phyloP scores from a whole-genome alignment of 2,113 vertebrate genomes.

The Synodontis membranacea region DNA sequence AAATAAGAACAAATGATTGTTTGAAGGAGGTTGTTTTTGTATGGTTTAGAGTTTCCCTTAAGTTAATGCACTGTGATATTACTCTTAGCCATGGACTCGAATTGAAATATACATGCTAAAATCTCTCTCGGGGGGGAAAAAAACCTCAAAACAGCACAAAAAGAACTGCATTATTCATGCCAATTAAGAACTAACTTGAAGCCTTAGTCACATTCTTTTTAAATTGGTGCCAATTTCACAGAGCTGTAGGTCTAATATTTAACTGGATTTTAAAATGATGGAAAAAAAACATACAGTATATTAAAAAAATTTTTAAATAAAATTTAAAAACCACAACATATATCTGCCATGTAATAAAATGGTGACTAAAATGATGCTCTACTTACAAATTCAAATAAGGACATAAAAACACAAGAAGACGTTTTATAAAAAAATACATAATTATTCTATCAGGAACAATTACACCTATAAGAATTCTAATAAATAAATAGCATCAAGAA shows the following conservation, averaged over 20 bases:
- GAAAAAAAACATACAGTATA: too few relatives aligned
- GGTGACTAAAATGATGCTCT: not conserved
- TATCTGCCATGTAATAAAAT: not conserved
- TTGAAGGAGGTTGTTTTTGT: not conserved
- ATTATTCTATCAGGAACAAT: not conserved
- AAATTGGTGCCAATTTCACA: not conserved
- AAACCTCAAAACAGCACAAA: not conserved
- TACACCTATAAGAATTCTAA: not conserved
- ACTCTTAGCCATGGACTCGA: too few relatives aligned
- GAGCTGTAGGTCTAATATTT: too few relatives aligned
- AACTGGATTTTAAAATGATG: not conserved
- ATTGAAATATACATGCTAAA: not conserved
- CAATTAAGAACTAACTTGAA: not conserved
- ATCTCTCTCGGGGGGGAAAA: not conserved
- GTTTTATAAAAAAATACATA: not conserved
- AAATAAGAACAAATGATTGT: not conserved
- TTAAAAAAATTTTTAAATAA: too few relatives aligned
- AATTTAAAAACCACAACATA: not conserved
- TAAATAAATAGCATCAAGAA: not conserved
- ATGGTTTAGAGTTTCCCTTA: not conserved
- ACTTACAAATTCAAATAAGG: not conserved
- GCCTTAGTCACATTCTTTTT: not conserved
- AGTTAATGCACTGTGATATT: not conserved
- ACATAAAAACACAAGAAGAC: not conserved
- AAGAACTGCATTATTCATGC: too few relatives aligned